A percentile compares a stretch with the other conserved stretches of the same genome.
Conservation (phyloP, 2,797 vertebrate species). For the Eulemur rubriventer region DNA sequence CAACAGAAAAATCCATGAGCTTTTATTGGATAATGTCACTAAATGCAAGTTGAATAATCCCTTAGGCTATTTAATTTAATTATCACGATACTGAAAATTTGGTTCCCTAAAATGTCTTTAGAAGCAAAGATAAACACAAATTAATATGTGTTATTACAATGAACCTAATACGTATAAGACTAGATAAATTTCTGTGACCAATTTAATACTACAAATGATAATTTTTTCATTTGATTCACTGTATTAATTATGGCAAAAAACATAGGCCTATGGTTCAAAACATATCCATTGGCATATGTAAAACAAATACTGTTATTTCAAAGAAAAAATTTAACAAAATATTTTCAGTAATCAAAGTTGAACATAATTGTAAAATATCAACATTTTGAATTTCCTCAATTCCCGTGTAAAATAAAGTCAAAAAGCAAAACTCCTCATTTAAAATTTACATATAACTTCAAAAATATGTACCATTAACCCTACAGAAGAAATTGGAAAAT, state of each 20-base stretch:
- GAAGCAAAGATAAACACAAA: background rate
- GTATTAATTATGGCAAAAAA: background rate
- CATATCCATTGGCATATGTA: background rate
- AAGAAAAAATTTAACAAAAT: background rate
- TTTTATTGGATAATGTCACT: background rate
- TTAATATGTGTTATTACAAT: background rate
- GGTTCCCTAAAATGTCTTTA: background rate
- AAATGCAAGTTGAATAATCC: background rate
- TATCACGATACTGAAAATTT: background rate
- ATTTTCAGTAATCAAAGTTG: background rate
- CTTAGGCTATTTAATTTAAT: background rate
- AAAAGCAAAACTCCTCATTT: background rate
- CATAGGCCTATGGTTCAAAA: background rate
- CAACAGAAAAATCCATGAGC: background rate
- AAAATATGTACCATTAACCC: background rate
- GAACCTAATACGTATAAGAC: too few relatives aligned
- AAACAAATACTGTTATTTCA: background rate
- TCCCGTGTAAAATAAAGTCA: background rate
- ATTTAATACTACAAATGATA: background rate
- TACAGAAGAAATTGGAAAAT: background rate
- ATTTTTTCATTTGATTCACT: background rate
- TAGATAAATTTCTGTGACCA: background rate
- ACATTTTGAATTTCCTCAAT: background rate
- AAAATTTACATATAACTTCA: conserved; percentile 42
- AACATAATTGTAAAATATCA: background rate